A percentile compares a stretch with the other conserved stretches of the same genome.
Evolutionary conservation across 2,888 invertebrate genomes (phyloP).

Genomic region (Anticlea derivata): DNA sequence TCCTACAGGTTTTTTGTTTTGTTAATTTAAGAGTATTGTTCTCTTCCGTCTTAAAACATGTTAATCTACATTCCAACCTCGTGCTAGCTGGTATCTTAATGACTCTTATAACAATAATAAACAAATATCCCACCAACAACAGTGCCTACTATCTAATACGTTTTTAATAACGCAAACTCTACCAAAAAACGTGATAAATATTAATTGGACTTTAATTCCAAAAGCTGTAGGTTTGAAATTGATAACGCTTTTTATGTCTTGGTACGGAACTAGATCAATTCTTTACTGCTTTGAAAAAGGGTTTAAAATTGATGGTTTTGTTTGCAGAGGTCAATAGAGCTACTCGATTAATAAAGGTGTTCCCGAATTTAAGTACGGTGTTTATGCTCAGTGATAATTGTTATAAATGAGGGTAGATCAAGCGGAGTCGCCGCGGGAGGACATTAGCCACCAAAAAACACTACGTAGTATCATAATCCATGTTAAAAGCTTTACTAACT

Average conservation of each 20-base stretch:
- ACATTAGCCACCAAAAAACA: constrained; percentile 19
- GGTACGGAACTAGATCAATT: not conserved
- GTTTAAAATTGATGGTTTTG: constrained; percentile 14
- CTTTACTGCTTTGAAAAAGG: constrained; percentile 11
- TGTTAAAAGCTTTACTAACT: not conserved
- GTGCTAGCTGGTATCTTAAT: constrained; percentile 17
- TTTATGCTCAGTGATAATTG: constrained; percentile 61
- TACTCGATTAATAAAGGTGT: constrained; percentile 68
- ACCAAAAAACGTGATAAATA: not conserved
- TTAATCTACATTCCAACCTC: constrained; percentile 1
- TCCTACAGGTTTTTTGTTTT: too few relatives aligned
- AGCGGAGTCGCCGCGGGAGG: constrained; percentile 39
- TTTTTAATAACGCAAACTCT: constrained; percentile 59
- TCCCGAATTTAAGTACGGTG: constrained; percentile 62
- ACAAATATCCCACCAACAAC: constrained; percentile 33
- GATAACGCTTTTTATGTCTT: too few relatives aligned
- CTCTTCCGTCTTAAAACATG: too few relatives aligned
- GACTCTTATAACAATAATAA: constrained; percentile 31
- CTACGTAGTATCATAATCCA: not conserved
- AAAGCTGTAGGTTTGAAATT: not conserved
- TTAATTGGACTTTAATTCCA: constrained; percentile 2
- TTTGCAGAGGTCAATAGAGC: constrained; percentile 33
- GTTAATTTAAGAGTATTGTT: too few relatives aligned
- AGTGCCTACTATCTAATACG: constrained; percentile 47
- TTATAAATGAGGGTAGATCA: constrained; percentile 59